A percentile compares a stretch with the other conserved stretches of the same genome.
Conservation (phyloP, 2,113 vertebrate species). For the Centropus bengalensis region DNA sequence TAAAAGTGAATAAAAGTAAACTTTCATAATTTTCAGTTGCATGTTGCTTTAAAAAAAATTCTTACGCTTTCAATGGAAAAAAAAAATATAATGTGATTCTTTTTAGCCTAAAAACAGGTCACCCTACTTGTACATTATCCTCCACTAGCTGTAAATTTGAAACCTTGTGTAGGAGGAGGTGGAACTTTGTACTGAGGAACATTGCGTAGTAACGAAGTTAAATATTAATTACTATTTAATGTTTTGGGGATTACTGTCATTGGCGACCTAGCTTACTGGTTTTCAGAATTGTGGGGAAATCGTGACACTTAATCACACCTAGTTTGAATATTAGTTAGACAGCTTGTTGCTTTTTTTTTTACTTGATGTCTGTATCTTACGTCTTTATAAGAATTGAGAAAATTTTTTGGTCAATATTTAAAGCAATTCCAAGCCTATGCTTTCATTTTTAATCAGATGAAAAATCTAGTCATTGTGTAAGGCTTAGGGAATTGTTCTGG, state of each 20-base stretch:
- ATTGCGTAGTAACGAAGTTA: neutral
- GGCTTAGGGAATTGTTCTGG: neutral
- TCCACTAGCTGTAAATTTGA: neutral
- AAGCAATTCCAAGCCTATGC: neutral
- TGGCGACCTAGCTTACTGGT: neutral
- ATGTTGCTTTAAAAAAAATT: neutral
- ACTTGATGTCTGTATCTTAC: neutral
- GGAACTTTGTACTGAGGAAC: neutral
- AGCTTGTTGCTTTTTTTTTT: neutral
- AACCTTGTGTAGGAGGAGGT: neutral
- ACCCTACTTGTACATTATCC: neutral
- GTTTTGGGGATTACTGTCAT: neutral
- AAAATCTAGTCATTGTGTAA: neutral
- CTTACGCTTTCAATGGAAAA: neutral
- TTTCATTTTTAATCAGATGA: neutral
- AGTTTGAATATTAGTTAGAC: neutral
- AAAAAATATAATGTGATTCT: neutral
- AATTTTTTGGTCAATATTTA: neutral
- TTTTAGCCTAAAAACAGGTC: neutral
- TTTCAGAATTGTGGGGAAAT: neutral
- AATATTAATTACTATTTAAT: constrained; percentile 38
- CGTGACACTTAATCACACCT: neutral
- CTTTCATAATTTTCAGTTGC: neutral
- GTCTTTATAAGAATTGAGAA: neutral
- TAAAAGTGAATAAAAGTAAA: neutral